Percentiles rank a stretch among this genome's conserved stretches.
These are phyloP conservation scores for Eulemur rubriventer DNA, from an alignment of 2,797 vertebrate species.

Conservation along the genomic window DNA sequence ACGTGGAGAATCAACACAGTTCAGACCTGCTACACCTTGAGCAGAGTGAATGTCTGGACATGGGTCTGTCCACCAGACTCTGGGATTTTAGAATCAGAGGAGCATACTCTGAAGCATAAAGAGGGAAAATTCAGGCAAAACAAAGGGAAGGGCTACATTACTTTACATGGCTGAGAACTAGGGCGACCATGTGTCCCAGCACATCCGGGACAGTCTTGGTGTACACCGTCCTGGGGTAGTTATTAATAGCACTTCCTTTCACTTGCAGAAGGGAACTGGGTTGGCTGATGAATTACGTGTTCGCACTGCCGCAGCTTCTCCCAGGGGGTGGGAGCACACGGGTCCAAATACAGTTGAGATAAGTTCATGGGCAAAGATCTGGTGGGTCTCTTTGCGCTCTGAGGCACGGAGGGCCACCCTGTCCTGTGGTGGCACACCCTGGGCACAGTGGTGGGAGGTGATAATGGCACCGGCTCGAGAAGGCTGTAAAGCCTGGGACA, in stretches of 20 bases:
- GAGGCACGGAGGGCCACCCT: background rate
- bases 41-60: background rate
- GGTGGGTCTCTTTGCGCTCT: background rate
- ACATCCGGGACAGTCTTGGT: background rate
- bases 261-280: background rate
- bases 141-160: background rate
- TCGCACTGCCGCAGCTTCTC: background rate
- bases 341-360: background rate
- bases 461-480: background rate
- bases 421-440: background rate
- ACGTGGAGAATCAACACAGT: background rate
- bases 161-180: background rate
- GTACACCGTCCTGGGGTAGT: background rate
- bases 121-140: background rate
- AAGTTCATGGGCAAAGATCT: background rate
- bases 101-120: background rate
- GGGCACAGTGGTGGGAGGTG: background rate
- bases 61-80: background rate
- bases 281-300: background rate
- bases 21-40: background rate
- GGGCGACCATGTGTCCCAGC: background rate
- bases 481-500: background rate
- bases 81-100: background rate
- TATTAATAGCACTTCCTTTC: background rate
- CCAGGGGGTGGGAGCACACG: background rate